Base-by-base conservation (phyloP, 2,797 vertebrate genomes). In the Parambassis ranga region DNA sequence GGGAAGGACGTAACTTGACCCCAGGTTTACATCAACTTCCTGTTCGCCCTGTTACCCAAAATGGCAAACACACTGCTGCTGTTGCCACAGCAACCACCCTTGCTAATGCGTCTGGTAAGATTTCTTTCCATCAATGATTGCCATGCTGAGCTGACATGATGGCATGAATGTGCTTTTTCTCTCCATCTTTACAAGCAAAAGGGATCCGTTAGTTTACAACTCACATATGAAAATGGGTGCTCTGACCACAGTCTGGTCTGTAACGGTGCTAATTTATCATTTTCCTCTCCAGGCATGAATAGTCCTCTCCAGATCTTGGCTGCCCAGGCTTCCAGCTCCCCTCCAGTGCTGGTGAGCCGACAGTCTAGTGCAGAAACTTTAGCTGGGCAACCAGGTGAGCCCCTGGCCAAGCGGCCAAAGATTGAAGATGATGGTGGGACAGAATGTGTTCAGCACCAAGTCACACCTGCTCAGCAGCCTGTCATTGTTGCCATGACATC, bases 231-330 rank as follows among this genome's bases (percentile, higher is more conserved):
- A 13, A 11, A 7, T 32, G n/a, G 3, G 2, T 22, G 19, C 11
- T 7, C 15, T 28, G 9, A 10, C 10, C 1, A 10, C 19, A 19
- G 30, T 14, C 3, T 20, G 3, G 1, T 19, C 30, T 8, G 10
- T 27, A 2, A 2, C 6, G 20, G 10, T n/a, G 31, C 31, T 7
- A 10, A 10, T 2, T 3, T 18, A 10, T 7, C 5, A 8, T 16
- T 33, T 30, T 51, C 0, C 57, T 28, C 11, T 5, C 23, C 87
- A 98, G 96, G 95, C 75, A 90, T 98, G 41, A 94, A 90, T 66
- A 98, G 93, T 58, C 96, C 98, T 49, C 89, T 99, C 81, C 97
- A 99, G 92, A 96, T 99, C 61, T 85, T 99, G 31, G 98, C 98
- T 2, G 92, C 97, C 46, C 98, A 99, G 89, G 98, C 98, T 10